A percentile compares a stretch with the other conserved stretches of the same genome.
Evolutionary conservation across 2,888 invertebrate species (phyloP).

Genomic region (Melieria crassipennis): DNA sequence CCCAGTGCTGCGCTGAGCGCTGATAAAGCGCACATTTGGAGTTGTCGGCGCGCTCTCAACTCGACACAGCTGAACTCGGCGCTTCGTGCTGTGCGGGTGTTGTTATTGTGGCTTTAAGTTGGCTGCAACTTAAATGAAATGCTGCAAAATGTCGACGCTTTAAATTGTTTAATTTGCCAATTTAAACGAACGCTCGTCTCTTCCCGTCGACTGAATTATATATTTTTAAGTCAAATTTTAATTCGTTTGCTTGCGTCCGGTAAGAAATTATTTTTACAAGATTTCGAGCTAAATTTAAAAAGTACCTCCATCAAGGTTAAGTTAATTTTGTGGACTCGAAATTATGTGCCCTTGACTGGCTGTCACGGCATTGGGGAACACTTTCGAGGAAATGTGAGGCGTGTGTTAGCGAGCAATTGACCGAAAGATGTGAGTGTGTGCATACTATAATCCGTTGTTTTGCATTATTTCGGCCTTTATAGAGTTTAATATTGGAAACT

Average conservation of each 20-base stretch:
- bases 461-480: no score
- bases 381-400: no score
- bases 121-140: conserved; percentile 18
- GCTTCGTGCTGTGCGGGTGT: conserved; percentile 1
- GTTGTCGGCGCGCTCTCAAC: conserved; percentile 16
- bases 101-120: conserved; percentile 28
- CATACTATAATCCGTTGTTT: no score
- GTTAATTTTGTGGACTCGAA: no score
- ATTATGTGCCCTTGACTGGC: no score
- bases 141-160: conserved; percentile 8
- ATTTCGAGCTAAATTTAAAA: no score
- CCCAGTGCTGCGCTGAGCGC: background rate
- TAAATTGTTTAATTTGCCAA: conserved; percentile 6
- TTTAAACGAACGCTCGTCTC: background rate
- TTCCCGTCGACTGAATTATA: background rate
- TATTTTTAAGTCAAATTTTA: background rate
- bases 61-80: conserved; percentile 12
- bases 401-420: no score
- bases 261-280: no score
- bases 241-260: background rate
- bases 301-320: no score
- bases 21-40: conserved; percentile 13
- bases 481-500: no score
- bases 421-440: no score
- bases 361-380: no score